Conservation (phyloP, 2,113 vertebrate genomes). For the Elephas maximus region DNA sequence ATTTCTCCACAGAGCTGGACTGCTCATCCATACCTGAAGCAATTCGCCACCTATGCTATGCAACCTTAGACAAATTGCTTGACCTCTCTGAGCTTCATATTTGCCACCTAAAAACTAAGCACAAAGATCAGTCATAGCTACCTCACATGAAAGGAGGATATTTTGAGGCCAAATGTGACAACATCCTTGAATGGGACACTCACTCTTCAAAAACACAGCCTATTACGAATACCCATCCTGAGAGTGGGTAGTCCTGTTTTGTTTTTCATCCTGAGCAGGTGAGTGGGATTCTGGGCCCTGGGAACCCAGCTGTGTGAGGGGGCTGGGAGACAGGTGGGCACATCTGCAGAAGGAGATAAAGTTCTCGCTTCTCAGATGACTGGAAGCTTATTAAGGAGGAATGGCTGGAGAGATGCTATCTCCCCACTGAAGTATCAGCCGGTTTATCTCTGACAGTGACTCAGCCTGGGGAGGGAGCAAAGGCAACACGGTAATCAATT, state of each 20-base stretch:
- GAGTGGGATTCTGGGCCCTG: background rate
- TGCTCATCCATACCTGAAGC: background rate
- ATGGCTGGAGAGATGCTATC: constrained; percentile 67
- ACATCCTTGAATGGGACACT: background rate
- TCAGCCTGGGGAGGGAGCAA: background rate
- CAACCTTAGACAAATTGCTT: too few relatives aligned
- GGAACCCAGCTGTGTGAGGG: background rate
- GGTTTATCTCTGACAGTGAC: background rate
- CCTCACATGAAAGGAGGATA: background rate
- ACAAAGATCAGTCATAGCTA: background rate
- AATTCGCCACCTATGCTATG: too few relatives aligned
- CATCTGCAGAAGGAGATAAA: constrained; percentile 81
- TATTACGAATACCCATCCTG: background rate
- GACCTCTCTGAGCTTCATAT: background rate
- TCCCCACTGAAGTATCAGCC: background rate
- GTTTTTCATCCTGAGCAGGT: constrained; percentile 31
- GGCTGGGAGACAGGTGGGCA: background rate
- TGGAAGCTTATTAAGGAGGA: constrained; percentile 63
- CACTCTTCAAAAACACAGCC: background rate
- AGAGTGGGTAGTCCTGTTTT: background rate
- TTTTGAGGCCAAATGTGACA: background rate
- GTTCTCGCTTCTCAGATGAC: background rate
- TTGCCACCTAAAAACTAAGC: background rate
- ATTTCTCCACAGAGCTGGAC: background rate
- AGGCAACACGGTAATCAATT: background rate